Evolutionary conservation across 2,797 vertebrate genomes (phyloP).

Genomic region (Mormyrops attenuatus): DNA sequence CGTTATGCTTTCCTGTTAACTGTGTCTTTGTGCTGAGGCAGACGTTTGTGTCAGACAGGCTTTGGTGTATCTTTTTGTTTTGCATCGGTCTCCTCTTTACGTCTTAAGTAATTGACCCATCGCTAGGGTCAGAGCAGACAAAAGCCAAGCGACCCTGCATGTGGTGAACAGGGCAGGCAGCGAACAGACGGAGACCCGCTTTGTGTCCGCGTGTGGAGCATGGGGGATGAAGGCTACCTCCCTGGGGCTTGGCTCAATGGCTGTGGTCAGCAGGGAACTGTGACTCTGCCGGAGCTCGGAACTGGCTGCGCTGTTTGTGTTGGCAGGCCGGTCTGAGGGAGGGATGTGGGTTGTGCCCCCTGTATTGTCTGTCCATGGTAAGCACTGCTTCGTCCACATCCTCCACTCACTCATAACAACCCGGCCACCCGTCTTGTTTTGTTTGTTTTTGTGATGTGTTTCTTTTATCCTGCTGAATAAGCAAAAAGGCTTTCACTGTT

Average conservation of each 20-base stretch:
- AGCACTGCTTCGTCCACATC: neutral
- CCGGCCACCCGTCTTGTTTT: constrained; percentile 7
- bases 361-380: constrained; percentile 20
- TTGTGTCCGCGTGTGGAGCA: neutral
- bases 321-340: constrained; percentile 17
- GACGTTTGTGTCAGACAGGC: neutral
- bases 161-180: constrained; percentile 15
- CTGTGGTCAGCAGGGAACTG: constrained; percentile 6
- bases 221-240: constrained; percentile 19
- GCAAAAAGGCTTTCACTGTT: neutral
- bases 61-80: constrained; percentile 6
- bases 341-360: neutral
- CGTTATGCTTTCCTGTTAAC: neutral
- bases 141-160: constrained; percentile 12
- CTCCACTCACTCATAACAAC: neutral
- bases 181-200: constrained; percentile 23
- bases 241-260: constrained; percentile 21
- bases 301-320: constrained; percentile 25
- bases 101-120: constrained; percentile 25
- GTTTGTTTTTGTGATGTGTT: neutral
- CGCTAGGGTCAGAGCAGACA: constrained; percentile 20
- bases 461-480: constrained; percentile 16
- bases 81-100: constrained; percentile 4
- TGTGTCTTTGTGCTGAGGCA: neutral
- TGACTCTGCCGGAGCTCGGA: constrained; percentile 17